Percentiles rank a stretch among this genome's conserved stretches.
Conservation (phyloP, 1,140 invertebrate species). For the Drosophila carrolli region DNA sequence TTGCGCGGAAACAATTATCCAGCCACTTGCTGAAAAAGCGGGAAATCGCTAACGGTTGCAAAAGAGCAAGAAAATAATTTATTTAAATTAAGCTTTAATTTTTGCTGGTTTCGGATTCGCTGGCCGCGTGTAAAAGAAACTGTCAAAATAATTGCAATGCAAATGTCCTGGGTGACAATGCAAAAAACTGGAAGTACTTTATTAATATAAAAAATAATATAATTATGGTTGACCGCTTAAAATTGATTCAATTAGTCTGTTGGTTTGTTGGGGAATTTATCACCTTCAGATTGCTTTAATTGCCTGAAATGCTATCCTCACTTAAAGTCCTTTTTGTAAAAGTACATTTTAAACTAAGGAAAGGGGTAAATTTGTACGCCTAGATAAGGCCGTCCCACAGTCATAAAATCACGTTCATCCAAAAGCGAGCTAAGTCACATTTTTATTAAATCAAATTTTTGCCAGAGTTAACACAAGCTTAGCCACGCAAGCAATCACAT, state of each 20-base stretch:
- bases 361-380: too few relatives aligned
- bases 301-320: too few relatives aligned
- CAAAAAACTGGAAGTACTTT: too few relatives aligned
- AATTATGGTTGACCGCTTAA: too few relatives aligned
- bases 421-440: slow-evolving; percentile 6
- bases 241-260: too few relatives aligned
- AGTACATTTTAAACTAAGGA: too few relatives aligned
- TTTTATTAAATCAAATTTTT: slow-evolving; percentile 23
- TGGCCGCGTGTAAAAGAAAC: not conserved
- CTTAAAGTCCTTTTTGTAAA: too few relatives aligned
- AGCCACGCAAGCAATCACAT: slow-evolving; percentile 18
- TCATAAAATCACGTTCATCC: slow-evolving; percentile 14
- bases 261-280: too few relatives aligned
- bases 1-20: slow-evolving; percentile 56
- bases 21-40: slow-evolving; percentile 47
- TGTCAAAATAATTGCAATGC: slow-evolving; percentile 7
- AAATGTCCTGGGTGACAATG: not conserved
- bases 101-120: slow-evolving; percentile 2
- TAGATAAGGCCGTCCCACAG: too few relatives aligned
- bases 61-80: slow-evolving; percentile 71
- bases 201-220: too few relatives aligned
- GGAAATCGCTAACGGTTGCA: slow-evolving; percentile 38
- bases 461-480: slow-evolving; percentile 2
- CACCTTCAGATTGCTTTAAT: too few relatives aligned
- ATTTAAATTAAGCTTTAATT: slow-evolving; percentile 55